Conservation (phyloP, 2,113 vertebrate species). For the Brachypodius melanocephalos region DNA sequence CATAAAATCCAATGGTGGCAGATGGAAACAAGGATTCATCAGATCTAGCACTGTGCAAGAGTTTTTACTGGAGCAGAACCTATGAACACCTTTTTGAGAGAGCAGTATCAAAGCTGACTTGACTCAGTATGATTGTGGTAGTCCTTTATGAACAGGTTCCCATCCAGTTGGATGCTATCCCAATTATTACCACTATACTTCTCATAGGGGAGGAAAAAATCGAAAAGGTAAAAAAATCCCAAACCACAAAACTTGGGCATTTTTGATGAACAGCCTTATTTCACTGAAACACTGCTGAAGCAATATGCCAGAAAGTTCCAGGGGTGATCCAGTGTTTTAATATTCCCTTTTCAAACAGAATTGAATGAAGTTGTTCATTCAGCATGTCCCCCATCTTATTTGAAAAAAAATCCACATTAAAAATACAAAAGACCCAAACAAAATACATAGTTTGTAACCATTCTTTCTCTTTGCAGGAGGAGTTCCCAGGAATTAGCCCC, state of each 20-base stretch:
- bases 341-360: not conserved
- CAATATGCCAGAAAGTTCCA: not conserved
- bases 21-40: not conserved
- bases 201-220: not conserved
- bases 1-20: fast-evolving
- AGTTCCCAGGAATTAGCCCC: not conserved
- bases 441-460: not conserved
- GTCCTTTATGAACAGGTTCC: not conserved
- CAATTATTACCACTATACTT: not conserved
- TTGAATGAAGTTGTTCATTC: not conserved
- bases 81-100: not conserved
- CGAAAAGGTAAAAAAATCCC: not conserved
- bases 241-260: not conserved
- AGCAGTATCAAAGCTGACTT: not conserved
- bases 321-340: not conserved
- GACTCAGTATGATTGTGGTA: not conserved
- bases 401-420: not conserved
- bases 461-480: not conserved
- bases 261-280: not conserved
- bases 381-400: not conserved
- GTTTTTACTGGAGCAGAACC: not conserved
- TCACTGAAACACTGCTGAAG: not conserved
- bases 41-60: not conserved
- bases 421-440: not conserved
- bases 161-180: not conserved